Percentiles rank a stretch among this genome's conserved stretches.
phyloP scores from a whole-genome alignment of 2,888 invertebrate species.

The Drosophila phalerata region DNA sequence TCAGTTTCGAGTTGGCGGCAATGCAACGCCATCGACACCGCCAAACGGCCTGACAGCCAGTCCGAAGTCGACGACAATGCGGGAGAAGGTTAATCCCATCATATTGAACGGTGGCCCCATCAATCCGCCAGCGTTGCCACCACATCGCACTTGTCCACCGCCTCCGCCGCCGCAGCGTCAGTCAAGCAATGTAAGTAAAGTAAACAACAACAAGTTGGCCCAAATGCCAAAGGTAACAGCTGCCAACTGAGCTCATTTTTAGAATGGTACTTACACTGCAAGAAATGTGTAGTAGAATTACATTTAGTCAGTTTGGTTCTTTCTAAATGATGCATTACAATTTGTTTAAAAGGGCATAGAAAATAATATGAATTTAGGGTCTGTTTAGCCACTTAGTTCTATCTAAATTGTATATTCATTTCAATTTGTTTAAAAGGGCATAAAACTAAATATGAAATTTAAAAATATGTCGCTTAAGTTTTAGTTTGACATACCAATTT shows the following conservation, averaged over 20 bases:
- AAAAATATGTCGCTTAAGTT: too few species aligned
- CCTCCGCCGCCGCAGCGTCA: constrained; percentile 85
- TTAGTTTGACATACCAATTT: not conserved
- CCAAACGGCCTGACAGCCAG: constrained; percentile 60
- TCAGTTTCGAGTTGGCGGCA: constrained; percentile 82
- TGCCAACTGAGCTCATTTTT: constrained; percentile 4
- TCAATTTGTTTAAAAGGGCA: too few species aligned
- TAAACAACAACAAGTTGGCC: constrained; percentile 57
- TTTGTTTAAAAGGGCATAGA: too few species aligned
- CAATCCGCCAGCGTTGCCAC: constrained; percentile 84
- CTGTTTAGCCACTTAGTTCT: too few species aligned
- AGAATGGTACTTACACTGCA: constrained; percentile 25
- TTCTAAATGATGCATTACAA: too few species aligned
- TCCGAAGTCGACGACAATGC: constrained; percentile 63
- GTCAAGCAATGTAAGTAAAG: constrained; percentile 84
- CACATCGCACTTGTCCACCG: constrained; percentile 85
- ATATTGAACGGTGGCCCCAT: constrained; percentile 81
- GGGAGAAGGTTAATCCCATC: constrained; percentile 78
- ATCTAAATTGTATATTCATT: too few species aligned
- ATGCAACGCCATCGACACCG: constrained; percentile 68
- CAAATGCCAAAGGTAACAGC: constrained; percentile 53
- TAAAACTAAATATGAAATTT: too few species aligned
- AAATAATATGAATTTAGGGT: too few species aligned
- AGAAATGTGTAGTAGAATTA: not conserved
- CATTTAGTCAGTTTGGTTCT: too few species aligned